Percentiles rank a stretch among this genome's conserved stretches.
phyloP scores from a whole-genome alignment of 2,113 vertebrate genomes.

The Myrmecophaga tridactyla region DNA sequence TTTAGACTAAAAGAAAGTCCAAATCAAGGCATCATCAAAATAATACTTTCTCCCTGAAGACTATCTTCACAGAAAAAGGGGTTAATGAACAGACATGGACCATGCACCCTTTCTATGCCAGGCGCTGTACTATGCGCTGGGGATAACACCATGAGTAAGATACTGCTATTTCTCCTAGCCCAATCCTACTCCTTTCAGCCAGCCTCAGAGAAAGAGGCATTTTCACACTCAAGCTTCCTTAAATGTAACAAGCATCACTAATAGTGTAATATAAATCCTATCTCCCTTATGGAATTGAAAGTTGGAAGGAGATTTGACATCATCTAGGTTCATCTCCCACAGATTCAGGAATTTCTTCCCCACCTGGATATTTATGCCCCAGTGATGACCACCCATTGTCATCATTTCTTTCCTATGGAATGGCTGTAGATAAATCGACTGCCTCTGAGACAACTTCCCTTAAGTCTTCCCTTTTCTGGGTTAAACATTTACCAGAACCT shows the following conservation, averaged over 20 bases:
- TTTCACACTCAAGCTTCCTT: neutral
- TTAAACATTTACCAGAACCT: neutral
- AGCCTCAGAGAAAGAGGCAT: neutral
- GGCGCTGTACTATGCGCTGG: too few relatives aligned
- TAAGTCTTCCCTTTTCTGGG: neutral
- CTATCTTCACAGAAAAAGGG: too few relatives aligned
- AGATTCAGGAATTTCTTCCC: neutral
- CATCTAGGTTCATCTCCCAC: neutral
- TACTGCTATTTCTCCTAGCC: neutral
- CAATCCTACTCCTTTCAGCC: neutral
- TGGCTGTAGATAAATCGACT: neutral
- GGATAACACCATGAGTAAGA: too few relatives aligned
- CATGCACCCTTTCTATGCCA: too few relatives aligned
- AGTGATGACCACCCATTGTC: neutral
- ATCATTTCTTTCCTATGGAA: neutral
- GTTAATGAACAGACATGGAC: too few relatives aligned
- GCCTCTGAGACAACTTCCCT: neutral
- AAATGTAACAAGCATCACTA: neutral
- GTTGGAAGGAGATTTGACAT: neutral
- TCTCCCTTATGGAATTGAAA: neutral
- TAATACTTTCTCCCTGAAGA: too few relatives aligned
- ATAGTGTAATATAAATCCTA: neutral
- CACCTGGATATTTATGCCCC: neutral
- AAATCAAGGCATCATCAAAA: too few relatives aligned
- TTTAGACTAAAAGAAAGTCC: too few relatives aligned